These are phyloP conservation scores for Lasioglossum pauxillum DNA, from an alignment of 2,888 invertebrate genomes.

Conservation along the genomic window DNA sequence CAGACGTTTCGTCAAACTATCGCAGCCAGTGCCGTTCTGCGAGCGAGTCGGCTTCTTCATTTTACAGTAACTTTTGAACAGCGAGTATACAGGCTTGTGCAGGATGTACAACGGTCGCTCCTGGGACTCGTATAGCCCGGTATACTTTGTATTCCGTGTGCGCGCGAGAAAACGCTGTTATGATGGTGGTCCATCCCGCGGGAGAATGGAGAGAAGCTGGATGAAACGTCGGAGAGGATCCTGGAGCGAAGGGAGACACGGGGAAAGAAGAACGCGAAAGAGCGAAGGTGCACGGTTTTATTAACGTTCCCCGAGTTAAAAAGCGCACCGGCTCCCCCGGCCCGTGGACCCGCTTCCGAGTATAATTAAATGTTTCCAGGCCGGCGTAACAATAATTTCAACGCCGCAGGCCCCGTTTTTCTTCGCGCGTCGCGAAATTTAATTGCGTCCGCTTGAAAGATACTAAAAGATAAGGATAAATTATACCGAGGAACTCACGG, in stretches of 20 bases:
- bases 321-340: slow-evolving; percentile 26
- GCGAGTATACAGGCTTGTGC: not conserved
- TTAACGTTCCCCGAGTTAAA: slow-evolving; percentile 58
- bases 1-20: not conserved
- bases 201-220: slow-evolving; percentile 43
- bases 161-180: slow-evolving; percentile 80
- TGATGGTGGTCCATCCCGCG: slow-evolving; percentile 76
- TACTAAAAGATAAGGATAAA: slow-evolving; percentile 54
- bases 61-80: slow-evolving; percentile 54
- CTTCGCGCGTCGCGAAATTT: slow-evolving; percentile 50
- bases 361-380: slow-evolving; percentile 56
- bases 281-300: slow-evolving; percentile 41
- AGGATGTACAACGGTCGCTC: slow-evolving; percentile 48
- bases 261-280: not conserved
- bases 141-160: slow-evolving; percentile 79
- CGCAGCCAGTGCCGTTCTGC: not conserved
- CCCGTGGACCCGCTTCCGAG: slow-evolving; percentile 23
- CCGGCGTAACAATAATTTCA: slow-evolving; percentile 48
- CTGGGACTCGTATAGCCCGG: slow-evolving; percentile 68
- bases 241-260: slow-evolving; percentile 33
- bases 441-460: slow-evolving; percentile 45
- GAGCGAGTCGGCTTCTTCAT: slow-evolving; percentile 12
- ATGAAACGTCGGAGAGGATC: slow-evolving; percentile 26
- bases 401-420: slow-evolving; percentile 35
- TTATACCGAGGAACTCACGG: slow-evolving; percentile 11